A percentile compares a stretch with the other conserved stretches of the same genome.
Conservation (phyloP, 2,888 invertebrate genomes). For the Julus scanicus region DNA sequence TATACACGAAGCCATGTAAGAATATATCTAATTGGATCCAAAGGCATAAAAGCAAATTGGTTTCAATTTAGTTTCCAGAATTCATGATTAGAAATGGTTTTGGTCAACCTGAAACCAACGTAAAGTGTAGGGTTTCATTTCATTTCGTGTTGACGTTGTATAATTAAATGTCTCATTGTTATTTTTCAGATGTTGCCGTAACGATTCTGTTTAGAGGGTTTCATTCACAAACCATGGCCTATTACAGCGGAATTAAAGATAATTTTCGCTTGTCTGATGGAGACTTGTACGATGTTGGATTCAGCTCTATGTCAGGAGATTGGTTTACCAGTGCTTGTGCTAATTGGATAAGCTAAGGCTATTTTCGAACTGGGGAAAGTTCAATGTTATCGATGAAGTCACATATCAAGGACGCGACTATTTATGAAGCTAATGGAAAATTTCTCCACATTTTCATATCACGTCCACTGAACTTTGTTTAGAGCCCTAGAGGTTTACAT, state of each 20-base stretch:
- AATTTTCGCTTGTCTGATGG: not conserved
- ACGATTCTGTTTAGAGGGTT: not conserved
- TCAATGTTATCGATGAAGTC: not conserved
- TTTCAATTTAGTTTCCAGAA: not conserved
- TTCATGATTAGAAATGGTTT: not conserved
- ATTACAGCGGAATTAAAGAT: not conserved
- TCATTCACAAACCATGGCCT: not conserved
- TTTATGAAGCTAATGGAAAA: constrained; percentile 10
- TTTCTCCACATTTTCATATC: not conserved
- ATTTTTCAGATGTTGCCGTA: not conserved
- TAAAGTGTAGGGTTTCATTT: not conserved
- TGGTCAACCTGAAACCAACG: not conserved
- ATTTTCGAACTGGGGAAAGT: not conserved
- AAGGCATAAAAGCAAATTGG: not conserved
- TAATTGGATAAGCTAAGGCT: constrained; percentile 7
- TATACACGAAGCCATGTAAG: not conserved
- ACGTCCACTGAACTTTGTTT: not conserved
- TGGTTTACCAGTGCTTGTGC: not conserved
- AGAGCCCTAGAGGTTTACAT: not conserved
- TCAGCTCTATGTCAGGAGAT: not conserved
- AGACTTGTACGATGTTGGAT: not conserved
- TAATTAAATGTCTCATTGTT: not conserved
- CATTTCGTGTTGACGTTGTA: not conserved
- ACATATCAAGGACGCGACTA: not conserved
- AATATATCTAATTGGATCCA: not conserved